Percentiles rank a stretch among this genome's conserved stretches.
Conservation (phyloP, 1,140 invertebrate species). For the Homarus americanus region DNA sequence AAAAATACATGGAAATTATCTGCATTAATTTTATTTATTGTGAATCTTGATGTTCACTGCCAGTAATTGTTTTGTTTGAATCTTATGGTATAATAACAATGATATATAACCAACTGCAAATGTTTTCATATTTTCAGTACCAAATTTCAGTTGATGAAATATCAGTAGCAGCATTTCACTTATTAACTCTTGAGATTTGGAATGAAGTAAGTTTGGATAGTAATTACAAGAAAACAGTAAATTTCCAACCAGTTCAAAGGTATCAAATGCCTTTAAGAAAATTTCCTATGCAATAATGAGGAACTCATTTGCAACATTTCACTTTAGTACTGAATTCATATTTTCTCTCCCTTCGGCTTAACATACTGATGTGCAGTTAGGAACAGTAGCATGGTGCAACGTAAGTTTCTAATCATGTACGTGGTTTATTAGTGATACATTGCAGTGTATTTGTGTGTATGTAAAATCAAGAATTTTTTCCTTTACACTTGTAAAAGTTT, state of each 20-base stretch:
- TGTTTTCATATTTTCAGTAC: constrained; percentile 20
- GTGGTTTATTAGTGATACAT: no score
- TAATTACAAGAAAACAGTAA: background rate
- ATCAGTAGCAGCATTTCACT: background rate
- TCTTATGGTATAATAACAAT: background rate
- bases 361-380: no score
- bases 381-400: no score
- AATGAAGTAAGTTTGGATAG: constrained; percentile 7
- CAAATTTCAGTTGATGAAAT: background rate
- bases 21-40: constrained; percentile 30
- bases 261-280: background rate
- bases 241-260: background rate
- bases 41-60: constrained; percentile 41
- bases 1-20: constrained; percentile 42
- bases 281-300: constrained; percentile 16
- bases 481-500: no score
- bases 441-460: no score
- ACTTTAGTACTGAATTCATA: background rate
- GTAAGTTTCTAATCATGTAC: no score
- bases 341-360: no score
- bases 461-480: no score
- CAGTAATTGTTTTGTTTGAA: constrained; percentile 27
- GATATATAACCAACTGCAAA: background rate
- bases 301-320: constrained; percentile 26
- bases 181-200: background rate